phyloP scores from a whole-genome alignment of 2,797 vertebrate species.

The Anguilla marmorata region DNA sequence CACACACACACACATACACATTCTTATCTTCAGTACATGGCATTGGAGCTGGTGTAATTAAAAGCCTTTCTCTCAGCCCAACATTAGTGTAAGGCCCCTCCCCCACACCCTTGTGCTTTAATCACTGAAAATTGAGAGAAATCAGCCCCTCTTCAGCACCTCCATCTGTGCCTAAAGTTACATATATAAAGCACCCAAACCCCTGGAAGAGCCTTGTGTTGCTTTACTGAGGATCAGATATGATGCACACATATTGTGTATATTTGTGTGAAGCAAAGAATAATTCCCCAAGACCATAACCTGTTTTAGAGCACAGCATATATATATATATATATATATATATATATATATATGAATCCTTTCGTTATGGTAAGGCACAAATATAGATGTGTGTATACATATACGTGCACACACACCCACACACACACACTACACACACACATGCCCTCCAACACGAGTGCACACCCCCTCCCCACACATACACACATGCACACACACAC shows the following conservation, averaged over 20 bases:
- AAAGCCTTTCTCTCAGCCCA: conserved; percentile 68
- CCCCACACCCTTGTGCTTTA: conserved; percentile 58
- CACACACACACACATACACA: conserved; percentile 54
- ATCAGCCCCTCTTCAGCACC: conserved; percentile 47
- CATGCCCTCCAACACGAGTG: neutral
- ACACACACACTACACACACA: conserved; percentile 1
- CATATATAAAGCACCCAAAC: conserved; percentile 33
- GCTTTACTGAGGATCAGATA: neutral
- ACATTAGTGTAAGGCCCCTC: conserved; percentile 62
- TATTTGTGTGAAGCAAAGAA: neutral
- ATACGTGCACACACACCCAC: conserved; percentile 40
- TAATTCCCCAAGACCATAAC: neutral
- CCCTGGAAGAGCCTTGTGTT: neutral
- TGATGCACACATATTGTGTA: neutral
- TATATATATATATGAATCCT: neutral
- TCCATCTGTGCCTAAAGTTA: conserved; percentile 24
- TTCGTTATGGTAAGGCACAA: conserved; percentile 5
- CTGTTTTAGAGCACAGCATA: conserved; percentile 40
- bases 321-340: conserved; percentile 27
- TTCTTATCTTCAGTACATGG: neutral
- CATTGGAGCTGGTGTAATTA: conserved; percentile 69
- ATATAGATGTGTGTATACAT: conserved; percentile 31
- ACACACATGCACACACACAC: conserved; percentile 25
- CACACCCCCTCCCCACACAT: neutral
- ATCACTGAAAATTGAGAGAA: conserved; percentile 47